Conservation (phyloP, 1,140 invertebrate species). For the Zaprionus taronus region DNA sequence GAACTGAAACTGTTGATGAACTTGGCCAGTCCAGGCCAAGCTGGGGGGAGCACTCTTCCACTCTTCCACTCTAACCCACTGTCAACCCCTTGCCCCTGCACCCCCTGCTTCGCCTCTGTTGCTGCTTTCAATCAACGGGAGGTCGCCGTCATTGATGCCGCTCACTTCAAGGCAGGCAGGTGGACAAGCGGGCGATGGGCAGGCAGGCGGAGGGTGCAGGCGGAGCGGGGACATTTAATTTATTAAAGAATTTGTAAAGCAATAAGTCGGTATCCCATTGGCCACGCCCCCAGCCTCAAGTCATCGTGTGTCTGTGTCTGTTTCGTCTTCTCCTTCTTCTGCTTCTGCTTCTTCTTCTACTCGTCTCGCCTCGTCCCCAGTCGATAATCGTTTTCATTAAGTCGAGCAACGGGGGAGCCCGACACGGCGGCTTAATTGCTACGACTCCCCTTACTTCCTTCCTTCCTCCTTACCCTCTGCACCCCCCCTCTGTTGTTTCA, state of each 20-base stretch:
- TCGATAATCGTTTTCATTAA: slow-evolving; percentile 81
- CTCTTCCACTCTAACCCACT: background rate
- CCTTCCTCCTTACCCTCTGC: background rate
- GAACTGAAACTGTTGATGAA: background rate
- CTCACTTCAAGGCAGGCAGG: slow-evolving; percentile 29
- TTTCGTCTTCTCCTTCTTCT: background rate
- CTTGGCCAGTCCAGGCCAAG: background rate
- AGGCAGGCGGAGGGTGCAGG: slow-evolving; percentile 32
- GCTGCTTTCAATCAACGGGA: slow-evolving; percentile 35
- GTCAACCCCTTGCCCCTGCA: background rate
- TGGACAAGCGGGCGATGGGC: slow-evolving; percentile 1
- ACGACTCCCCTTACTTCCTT: background rate
- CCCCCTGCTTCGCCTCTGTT: background rate
- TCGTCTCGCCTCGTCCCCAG: slow-evolving; percentile 23
- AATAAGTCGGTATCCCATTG: slow-evolving; percentile 69
- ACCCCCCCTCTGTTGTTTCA: background rate
- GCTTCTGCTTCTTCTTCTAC: background rate
- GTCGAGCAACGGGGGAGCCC: slow-evolving; percentile 53
- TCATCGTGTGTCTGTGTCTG: background rate
- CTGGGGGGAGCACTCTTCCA: too few relatives aligned
- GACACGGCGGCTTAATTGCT: slow-evolving; percentile 71
- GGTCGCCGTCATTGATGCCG: slow-evolving; percentile 56
- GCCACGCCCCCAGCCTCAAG: slow-evolving; percentile 19
- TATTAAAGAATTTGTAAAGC: slow-evolving; percentile 82
- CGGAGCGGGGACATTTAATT: slow-evolving; percentile 68